Conservation (phyloP, 2,113 vertebrate species). For the Pogonocichla stellata region DNA sequence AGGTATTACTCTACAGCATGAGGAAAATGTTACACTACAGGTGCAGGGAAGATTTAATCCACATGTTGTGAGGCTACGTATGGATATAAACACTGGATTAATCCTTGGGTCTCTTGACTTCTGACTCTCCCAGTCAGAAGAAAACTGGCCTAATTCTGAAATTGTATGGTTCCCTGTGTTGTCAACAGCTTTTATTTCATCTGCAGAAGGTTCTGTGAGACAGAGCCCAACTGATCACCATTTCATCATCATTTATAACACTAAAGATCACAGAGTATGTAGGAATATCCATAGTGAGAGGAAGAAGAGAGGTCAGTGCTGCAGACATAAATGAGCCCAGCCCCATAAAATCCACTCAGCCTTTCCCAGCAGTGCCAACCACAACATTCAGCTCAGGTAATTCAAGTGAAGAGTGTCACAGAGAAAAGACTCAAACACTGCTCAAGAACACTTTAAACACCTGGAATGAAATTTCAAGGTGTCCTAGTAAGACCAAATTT, state of each 20-base stretch:
- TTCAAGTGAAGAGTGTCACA: background rate
- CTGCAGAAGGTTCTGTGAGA: background rate
- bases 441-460: background rate
- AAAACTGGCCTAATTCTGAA: slow-evolving; percentile 19
- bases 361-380: background rate
- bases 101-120: slow-evolving; percentile 20
- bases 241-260: background rate
- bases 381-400: background rate
- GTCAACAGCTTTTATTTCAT: slow-evolving; percentile 17
- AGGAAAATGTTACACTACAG: slow-evolving; percentile 58
- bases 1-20: slow-evolving; percentile 33
- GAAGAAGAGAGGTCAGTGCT: background rate
- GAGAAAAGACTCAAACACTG: background rate
- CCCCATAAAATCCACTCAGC: background rate
- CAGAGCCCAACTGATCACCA: background rate
- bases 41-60: slow-evolving; percentile 65
- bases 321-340: background rate
- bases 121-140: slow-evolving; percentile 9
- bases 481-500: background rate
- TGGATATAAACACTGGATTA: slow-evolving; percentile 41
- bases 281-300: background rate
- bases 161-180: background rate
- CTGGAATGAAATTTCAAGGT: background rate
- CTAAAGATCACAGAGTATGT: background rate
- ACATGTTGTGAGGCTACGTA: slow-evolving; percentile 37